These are phyloP conservation scores for Pterocles gutturalis DNA, from an alignment of 2,113 vertebrate species.

Conservation along the genomic window DNA sequence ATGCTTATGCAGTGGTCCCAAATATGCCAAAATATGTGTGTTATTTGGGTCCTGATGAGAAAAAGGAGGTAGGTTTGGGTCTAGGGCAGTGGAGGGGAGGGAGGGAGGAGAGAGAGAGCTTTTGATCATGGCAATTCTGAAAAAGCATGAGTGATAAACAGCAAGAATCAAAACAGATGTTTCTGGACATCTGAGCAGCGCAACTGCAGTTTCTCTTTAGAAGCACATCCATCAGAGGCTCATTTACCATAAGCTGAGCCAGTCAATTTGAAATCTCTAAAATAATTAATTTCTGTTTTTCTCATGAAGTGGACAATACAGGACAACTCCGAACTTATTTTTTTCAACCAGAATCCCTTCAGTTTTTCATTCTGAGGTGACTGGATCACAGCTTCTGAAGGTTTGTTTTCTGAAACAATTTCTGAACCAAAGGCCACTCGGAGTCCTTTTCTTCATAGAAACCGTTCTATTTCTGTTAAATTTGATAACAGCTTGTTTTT, in stretches of 20 bases:
- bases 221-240: not conserved
- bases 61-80: not conserved
- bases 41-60: not conserved
- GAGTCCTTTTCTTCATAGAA: conserved; percentile 17
- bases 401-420: not conserved
- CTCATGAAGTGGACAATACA: not conserved
- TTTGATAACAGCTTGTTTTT: conserved; percentile 62
- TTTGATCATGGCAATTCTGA: not conserved
- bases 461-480: conserved; percentile 21
- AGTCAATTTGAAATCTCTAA: not conserved
- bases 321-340: not conserved
- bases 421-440: not conserved
- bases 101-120: not conserved
- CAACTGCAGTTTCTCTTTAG: conserved; percentile 2
- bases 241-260: not conserved
- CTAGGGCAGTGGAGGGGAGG: not conserved
- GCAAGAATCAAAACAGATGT: not conserved
- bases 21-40: not conserved
- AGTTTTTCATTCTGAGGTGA: not conserved
- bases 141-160: not conserved
- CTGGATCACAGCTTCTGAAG: not conserved
- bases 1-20: not conserved
- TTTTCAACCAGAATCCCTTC: not conserved
- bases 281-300: not conserved
- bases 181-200: not conserved